Evolutionary conservation across 2,797 vertebrate species (phyloP), one percentile per base, ranked within the genome.

Genomic region (Acanthurus tractus): DNA sequence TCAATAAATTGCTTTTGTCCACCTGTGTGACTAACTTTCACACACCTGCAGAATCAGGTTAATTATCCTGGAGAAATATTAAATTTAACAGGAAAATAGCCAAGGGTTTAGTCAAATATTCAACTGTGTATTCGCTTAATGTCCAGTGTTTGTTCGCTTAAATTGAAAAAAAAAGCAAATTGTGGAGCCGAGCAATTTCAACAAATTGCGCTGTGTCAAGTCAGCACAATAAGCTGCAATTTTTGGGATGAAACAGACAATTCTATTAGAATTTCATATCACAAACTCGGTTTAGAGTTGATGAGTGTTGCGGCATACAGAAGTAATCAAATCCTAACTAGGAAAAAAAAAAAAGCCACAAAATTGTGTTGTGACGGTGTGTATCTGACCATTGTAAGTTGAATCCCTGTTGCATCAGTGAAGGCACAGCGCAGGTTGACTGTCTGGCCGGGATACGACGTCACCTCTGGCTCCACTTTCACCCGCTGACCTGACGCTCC

Each of bases 381-480:
- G 50, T 49, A 8, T 72, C 93, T 93, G 18, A 95, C 95, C 93
- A 96, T 96, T 4, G 96, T 96, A 66, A 97, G 92, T 23, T 91
- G 92, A 4, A 94, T 89, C 5, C 80, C 86, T 0, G 84, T 78
- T 0, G 88, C 34, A 34, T 92, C 89, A 0, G 85, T 63, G 45
- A 97, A 95, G 52, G 86, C 83, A 86, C 97, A 98, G 0, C 94
- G 95, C 57, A 98, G 84, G 72, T 82, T 90, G 74, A 96, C 95
- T 0, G 90, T 89, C 78, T 94, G 89, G 18, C 96, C 96, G 1
- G 96, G 94, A 77, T 84, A 94, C 0, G 96, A 96, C 3, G 55
- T 85, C 40, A 97, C 92, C 79, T 97, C 96, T 1, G 94, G 80
- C 1, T 89, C 93, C 25, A 97, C 96, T 61, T 90, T 94, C 76